phyloP scores from a whole-genome alignment of 2,888 invertebrate species.

The Belgica antarctica region DNA sequence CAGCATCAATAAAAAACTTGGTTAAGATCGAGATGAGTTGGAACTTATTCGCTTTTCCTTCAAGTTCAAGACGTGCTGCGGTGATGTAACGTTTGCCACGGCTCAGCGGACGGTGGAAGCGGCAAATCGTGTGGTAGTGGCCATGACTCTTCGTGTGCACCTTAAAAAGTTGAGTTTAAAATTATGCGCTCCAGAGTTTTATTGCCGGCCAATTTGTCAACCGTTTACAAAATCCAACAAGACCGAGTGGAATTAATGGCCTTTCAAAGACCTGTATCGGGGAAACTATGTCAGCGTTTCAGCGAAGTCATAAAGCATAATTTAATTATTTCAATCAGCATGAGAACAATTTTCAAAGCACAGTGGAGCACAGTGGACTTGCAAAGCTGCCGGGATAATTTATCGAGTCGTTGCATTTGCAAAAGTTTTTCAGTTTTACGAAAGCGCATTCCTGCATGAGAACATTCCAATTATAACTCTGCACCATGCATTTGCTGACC shows the following conservation, averaged over 20 bases:
- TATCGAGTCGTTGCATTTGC: background rate
- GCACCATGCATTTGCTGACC: slow-evolving; percentile 23
- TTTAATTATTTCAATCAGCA: background rate
- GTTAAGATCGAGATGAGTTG: background rate
- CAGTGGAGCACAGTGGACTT: background rate
- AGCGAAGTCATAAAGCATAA: slow-evolving; percentile 7
- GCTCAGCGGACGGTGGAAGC: background rate
- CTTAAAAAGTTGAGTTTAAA: too few relatives aligned
- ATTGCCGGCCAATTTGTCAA: too few relatives aligned
- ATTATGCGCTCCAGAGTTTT: too few relatives aligned
- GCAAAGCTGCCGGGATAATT: background rate
- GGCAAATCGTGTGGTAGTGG: background rate
- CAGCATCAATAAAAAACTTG: too few relatives aligned
- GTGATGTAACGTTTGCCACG: slow-evolving; percentile 31
- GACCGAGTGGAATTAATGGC: too few relatives aligned
- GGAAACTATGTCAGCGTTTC: background rate
- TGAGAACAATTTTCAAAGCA: slow-evolving; percentile 18
- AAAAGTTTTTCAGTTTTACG: slow-evolving; percentile 6
- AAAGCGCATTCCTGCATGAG: slow-evolving; percentile 4
- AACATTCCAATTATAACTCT: background rate
- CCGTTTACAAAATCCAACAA: too few relatives aligned
- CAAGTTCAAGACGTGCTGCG: background rate
- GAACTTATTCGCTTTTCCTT: background rate
- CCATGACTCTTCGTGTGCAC: background rate
- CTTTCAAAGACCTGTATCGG: too few relatives aligned